These are phyloP conservation scores for Drosophila biarmipes DNA, from an alignment of 1,140 invertebrate genomes.

Conservation along the genomic window DNA sequence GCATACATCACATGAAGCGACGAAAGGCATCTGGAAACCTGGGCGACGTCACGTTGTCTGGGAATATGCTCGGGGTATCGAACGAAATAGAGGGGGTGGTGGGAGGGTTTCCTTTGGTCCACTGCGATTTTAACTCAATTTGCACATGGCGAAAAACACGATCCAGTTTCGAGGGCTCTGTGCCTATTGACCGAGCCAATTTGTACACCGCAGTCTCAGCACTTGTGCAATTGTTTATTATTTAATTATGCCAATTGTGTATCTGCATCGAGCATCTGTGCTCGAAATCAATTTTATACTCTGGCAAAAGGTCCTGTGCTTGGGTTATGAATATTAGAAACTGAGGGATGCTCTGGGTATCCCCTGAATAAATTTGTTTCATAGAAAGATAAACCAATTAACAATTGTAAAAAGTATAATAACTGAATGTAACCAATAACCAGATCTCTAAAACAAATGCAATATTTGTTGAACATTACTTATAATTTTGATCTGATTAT, in stretches of 20 bases:
- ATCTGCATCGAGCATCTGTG: constrained; percentile 15
- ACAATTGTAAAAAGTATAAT: not conserved
- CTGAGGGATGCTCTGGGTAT: too few species aligned
- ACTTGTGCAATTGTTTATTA: constrained; percentile 64
- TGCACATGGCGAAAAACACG: constrained; percentile 44
- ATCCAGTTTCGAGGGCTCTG: constrained; percentile 20
- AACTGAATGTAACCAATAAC: too few species aligned
- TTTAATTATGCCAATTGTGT: constrained; percentile 62
- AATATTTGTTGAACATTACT: too few species aligned
- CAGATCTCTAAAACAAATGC: too few species aligned
- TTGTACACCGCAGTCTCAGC: constrained; percentile 40
- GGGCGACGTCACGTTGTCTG: constrained; percentile 49
- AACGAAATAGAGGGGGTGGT: not conserved
- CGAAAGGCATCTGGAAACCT: constrained; percentile 7
- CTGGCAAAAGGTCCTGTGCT: not conserved
- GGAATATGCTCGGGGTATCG: not conserved
- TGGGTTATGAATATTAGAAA: not conserved
- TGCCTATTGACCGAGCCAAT: constrained; percentile 50
- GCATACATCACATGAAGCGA: constrained; percentile 41
- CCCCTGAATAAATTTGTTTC: too few species aligned
- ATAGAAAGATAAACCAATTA: not conserved
- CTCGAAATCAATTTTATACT: constrained; percentile 24
- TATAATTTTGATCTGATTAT: not conserved
- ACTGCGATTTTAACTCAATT: constrained; percentile 58
- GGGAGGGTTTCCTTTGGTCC: constrained; percentile 44